Percentiles rank a stretch among this genome's conserved stretches.
Evolutionary conservation across 2,113 vertebrate genomes (phyloP).

Genomic region (Porphyrio hochstetteri): DNA sequence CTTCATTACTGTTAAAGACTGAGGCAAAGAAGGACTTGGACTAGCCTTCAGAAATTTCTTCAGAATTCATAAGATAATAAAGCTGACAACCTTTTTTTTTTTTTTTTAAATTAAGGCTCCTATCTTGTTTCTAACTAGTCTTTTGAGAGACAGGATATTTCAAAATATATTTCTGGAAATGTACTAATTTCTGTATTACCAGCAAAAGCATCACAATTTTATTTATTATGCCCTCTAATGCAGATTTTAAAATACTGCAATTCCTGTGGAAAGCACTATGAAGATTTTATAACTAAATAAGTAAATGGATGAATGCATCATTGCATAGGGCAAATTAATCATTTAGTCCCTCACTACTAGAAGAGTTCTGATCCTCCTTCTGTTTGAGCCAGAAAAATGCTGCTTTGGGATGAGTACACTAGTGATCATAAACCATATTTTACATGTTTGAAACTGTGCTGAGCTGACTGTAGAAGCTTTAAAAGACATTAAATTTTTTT

Average conservation of each 20-base stretch:
- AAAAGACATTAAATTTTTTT: not conserved
- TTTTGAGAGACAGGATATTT: slow-evolving; percentile 1
- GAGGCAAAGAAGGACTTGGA: no score
- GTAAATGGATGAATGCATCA: not conserved
- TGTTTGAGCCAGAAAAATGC: not conserved
- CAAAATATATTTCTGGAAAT: not conserved
- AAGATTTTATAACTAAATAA: not conserved
- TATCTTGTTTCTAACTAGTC: not conserved
- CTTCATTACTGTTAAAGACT: no score
- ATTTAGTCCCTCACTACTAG: not conserved
- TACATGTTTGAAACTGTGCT: not conserved
- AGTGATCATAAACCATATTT: not conserved
- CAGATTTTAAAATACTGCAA: not conserved
- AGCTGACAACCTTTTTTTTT: not conserved
- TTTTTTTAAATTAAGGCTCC: not conserved
- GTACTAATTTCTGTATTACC: not conserved
- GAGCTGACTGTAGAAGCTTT: not conserved
- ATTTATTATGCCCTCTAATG: not conserved
- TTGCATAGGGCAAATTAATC: not conserved
- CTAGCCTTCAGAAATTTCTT: not conserved
- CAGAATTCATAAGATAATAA: not conserved
- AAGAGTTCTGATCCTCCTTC: not conserved
- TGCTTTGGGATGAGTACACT: not conserved
- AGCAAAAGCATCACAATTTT: not conserved
- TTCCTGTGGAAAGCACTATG: not conserved